Evolutionary conservation across 2,888 invertebrate species (phyloP).

Genomic region (Parthenolecanium corni): DNA sequence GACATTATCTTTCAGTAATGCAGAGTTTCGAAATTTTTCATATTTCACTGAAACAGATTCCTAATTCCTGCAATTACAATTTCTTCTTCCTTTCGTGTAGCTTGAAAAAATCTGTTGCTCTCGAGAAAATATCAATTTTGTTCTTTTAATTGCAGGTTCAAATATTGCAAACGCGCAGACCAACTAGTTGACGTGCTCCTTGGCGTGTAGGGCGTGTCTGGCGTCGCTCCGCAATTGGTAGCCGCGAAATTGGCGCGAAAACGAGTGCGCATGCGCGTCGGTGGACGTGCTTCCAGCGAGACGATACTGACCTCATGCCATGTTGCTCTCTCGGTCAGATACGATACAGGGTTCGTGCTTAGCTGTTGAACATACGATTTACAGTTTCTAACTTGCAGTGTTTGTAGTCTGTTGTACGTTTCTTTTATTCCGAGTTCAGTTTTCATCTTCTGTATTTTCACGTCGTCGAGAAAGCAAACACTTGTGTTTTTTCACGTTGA

Average conservation of each 20-base stretch:
- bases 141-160: too few relatives aligned
- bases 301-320: background rate
- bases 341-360: background rate
- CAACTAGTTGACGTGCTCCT: too few relatives aligned
- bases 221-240: background rate
- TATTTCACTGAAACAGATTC: too few relatives aligned
- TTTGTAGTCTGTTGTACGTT: background rate
- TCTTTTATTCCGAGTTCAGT: background rate
- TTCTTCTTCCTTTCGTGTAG: too few relatives aligned
- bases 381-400: background rate
- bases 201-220: background rate
- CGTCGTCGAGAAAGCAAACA: background rate
- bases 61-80: too few relatives aligned
- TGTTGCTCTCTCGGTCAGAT: background rate
- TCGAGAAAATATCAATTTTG: too few relatives aligned
- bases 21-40: too few relatives aligned
- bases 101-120: too few relatives aligned
- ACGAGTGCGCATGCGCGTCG: conserved; percentile 10
- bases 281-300: background rate
- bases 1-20: too few relatives aligned
- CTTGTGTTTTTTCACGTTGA: background rate
- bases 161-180: too few relatives aligned
- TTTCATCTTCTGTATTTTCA: background rate
- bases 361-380: conserved; percentile 12
- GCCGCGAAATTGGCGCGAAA: conserved; percentile 22